Percentiles rank a stretch among this genome's conserved stretches.
These are phyloP conservation scores for Plagiodera versicolora DNA, from an alignment of 2,888 invertebrate species.

Conservation along the genomic window DNA sequence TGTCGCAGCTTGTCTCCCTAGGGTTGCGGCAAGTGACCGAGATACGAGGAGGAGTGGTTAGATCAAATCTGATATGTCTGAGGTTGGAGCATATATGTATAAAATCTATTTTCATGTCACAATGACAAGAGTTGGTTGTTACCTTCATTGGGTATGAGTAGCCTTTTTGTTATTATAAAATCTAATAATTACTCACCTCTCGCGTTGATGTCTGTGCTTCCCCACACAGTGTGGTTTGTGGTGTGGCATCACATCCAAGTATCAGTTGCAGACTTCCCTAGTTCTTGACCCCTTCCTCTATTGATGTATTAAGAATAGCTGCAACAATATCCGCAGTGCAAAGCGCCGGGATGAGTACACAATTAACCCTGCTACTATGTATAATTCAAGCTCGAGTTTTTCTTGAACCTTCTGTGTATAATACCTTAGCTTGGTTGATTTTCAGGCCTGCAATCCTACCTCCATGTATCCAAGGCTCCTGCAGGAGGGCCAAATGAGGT, in stretches of 20 bases:
- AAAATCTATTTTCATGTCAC: slow-evolving; percentile 16
- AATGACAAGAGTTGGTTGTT: slow-evolving; percentile 21
- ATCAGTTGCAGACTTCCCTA: slow-evolving; percentile 9
- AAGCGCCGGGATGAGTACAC: background rate
- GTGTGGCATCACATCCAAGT: slow-evolving; percentile 11
- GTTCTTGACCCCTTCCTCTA: no score
- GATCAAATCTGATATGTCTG: slow-evolving; percentile 10
- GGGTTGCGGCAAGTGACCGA: background rate
- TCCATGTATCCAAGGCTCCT: no score
- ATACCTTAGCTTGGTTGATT: no score
- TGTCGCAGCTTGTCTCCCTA: background rate
- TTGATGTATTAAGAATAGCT: background rate
- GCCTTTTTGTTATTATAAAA: slow-evolving; percentile 11
- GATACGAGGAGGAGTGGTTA: background rate
- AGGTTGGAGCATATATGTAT: no score
- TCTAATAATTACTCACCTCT: slow-evolving; percentile 22
- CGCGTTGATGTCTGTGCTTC: slow-evolving; percentile 14
- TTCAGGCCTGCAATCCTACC: no score
- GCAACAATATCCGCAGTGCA: background rate
- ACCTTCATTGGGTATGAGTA: slow-evolving; percentile 18
- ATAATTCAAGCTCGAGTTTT: no score
- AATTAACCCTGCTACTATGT: background rate
- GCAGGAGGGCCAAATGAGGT: no score
- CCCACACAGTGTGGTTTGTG: no score
- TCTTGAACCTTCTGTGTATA: no score